Base-by-base conservation (phyloP, 92 coral and sea anemone species). In the Paragorgia papillata region DNA sequence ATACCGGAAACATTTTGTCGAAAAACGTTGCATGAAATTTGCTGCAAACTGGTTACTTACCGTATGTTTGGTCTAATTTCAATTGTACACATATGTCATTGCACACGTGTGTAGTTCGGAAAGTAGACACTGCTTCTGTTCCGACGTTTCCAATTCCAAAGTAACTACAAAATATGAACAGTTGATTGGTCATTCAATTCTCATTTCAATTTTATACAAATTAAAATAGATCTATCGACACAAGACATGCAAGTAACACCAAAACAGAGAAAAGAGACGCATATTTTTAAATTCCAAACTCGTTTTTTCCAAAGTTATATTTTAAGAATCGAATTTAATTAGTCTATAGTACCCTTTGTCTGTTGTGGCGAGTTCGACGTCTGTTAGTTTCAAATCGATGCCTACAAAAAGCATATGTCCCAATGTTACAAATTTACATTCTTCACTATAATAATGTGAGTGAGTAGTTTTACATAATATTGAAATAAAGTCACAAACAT, bases 101-200 rank as follows among this genome's bases (percentile, higher is more conserved):
- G 67, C 84, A 79, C 40, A 26, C 57, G 65, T 79, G 84, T 29
- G 68, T 35, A 17, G 54, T 49, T 24, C 55, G 66, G 54, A 79
- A 79, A 19, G 63, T 50, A 26, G 41, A 31, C 9, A 66, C 51
- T 20, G 84, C 76, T 10, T 79, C 75, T 29, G 27, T 66, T 25
- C 84, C 84, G 21, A 79, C 27, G 31, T 79, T 79, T 17, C 84
- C 84, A 37, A 79, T 79, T 41, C 84, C 77, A 66, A 79, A 79
- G 51, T 79, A 79, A 12, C 83, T 79, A 59, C 7, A 17, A 17
- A 51, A n/a, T n/a, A n/a, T n/a, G n/a, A n/a, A n/a, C n/a, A n/a
- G n/a, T n/a, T n/a, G n/a, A n/a, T n/a, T n/a, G n/a, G n/a, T n/a
- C n/a, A n/a, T n/a, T n/a, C n/a, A n/a, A n/a, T n/a, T n/a, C n/a